A percentile compares a stretch with the other conserved stretches of the same genome.
These are phyloP conservation scores for Lepidonotus clava DNA, from an alignment of 2,888 invertebrate species.

Conservation along the genomic window DNA sequence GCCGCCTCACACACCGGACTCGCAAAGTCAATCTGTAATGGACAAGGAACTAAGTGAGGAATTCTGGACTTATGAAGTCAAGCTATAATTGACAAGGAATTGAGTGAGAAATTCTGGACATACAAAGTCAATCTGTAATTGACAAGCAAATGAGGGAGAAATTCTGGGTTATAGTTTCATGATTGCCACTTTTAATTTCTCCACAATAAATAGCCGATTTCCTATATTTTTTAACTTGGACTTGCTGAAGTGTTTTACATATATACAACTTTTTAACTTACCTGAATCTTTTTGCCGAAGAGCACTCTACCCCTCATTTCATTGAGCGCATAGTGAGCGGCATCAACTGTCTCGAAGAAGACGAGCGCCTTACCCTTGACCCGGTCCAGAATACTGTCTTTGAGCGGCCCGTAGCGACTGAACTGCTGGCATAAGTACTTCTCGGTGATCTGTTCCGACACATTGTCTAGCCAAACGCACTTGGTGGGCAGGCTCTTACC, in stretches of 20 bases:
- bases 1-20: slow-evolving; percentile 96
- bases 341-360: slow-evolving; percentile 92
- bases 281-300: slow-evolving; percentile 90
- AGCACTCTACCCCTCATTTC: slow-evolving; percentile 93
- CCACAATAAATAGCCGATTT: no score
- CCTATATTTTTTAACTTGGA: no score
- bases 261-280: no score
- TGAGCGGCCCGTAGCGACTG: slow-evolving; percentile 89
- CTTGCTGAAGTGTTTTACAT: no score
- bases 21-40: slow-evolving; percentile 93
- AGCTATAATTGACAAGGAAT: not conserved
- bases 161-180: no score
- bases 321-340: slow-evolving; percentile 93
- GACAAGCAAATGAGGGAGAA: not conserved
- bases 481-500: slow-evolving; percentile 98
- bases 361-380: slow-evolving; percentile 93
- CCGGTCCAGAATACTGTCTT: slow-evolving; percentile 89
- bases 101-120: not conserved
- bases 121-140: not conserved
- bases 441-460: slow-evolving; percentile 90
- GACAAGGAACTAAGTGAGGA: not conserved
- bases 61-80: not conserved
- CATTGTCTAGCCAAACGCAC: slow-evolving; percentile 97
- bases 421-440: slow-evolving; percentile 92
- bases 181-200: no score